A percentile compares a stretch with the other conserved stretches of the same genome.
Evolutionary conservation across 1,140 invertebrate genomes (phyloP).

Genomic region (Ephestia elutella): DNA sequence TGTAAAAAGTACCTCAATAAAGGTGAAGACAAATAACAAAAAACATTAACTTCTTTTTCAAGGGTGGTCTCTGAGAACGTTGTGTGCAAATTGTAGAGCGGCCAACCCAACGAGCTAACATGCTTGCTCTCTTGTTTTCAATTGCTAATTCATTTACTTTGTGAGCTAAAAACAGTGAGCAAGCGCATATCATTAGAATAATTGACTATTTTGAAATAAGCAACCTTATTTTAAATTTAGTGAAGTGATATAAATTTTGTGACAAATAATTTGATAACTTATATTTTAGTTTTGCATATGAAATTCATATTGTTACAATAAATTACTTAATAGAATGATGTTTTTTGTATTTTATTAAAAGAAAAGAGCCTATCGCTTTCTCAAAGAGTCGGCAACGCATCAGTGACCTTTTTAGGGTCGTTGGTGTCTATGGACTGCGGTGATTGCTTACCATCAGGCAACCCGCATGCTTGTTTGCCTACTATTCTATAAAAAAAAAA

Average conservation of each 20-base stretch:
- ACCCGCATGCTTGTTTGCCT: too few species aligned
- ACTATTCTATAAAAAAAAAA: not conserved
- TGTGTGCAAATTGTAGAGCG: not conserved
- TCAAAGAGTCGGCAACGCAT: too few species aligned
- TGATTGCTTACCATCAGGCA: too few species aligned
- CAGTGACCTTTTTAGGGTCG: too few species aligned
- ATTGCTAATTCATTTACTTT: not conserved
- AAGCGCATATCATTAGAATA: not conserved
- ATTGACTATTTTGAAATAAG: not conserved
- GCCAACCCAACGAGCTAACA: not conserved
- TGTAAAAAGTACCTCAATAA: too few species aligned
- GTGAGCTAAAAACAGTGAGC: not conserved
- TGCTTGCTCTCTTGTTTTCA: not conserved
- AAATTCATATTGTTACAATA: not conserved
- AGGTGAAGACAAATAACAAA: too few species aligned
- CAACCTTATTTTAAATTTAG: not conserved
- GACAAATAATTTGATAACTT: too few species aligned
- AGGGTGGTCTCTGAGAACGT: not conserved
- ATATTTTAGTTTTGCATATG: not conserved
- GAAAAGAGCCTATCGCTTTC: too few species aligned
- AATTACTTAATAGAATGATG: not conserved
- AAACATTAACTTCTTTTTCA: not conserved
- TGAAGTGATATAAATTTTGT: too few species aligned
- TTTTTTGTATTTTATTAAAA: too few species aligned
- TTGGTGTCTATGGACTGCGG: too few species aligned